A percentile compares a stretch with the other conserved stretches of the same genome.
Evolutionary conservation across 2,113 vertebrate genomes (phyloP).

Genomic region (Shinisaurus crocodilurus): DNA sequence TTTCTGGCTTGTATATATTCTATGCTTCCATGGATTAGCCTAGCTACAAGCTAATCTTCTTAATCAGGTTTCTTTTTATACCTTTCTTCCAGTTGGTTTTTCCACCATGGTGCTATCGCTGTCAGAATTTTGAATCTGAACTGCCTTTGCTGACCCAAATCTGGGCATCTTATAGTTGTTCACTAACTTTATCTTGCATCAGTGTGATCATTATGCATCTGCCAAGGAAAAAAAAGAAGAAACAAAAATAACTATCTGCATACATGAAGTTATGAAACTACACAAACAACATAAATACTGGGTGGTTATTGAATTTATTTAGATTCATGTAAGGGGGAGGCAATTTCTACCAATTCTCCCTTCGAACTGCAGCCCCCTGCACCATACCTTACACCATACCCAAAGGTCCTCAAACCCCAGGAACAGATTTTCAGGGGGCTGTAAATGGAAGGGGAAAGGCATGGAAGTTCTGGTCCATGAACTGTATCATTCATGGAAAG

Average conservation of each 20-base stretch:
- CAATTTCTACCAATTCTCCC: not conserved
- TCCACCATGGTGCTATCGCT: constrained; percentile 98
- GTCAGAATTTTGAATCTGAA: constrained; percentile 87
- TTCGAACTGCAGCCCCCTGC: not conserved
- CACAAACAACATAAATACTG: not conserved
- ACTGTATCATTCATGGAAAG: not conserved
- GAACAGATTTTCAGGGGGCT: not conserved
- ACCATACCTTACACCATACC: not conserved
- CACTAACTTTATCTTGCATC: constrained; percentile 87
- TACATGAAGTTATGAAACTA: constrained; percentile 23
- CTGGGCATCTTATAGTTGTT: constrained; percentile 96
- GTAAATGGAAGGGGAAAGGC: not conserved
- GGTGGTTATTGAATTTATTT: not conserved
- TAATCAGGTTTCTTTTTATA: constrained; percentile 63
- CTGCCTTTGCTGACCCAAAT: constrained; percentile 87
- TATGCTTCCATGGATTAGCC: constrained; percentile 19
- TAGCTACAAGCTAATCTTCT: not conserved
- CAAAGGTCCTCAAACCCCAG: not conserved
- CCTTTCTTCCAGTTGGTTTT: constrained; percentile 96
- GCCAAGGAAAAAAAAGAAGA: constrained; percentile 59
- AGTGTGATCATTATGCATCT: constrained; percentile 92
- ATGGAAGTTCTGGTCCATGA: not conserved
- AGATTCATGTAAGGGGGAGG: not conserved
- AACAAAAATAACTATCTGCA: constrained; percentile 8
- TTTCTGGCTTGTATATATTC: not conserved